Percentiles rank a stretch among this genome's conserved stretches.
phyloP scores from a whole-genome alignment of 2,797 vertebrate genomes.

The Sebastes hubbsi region DNA sequence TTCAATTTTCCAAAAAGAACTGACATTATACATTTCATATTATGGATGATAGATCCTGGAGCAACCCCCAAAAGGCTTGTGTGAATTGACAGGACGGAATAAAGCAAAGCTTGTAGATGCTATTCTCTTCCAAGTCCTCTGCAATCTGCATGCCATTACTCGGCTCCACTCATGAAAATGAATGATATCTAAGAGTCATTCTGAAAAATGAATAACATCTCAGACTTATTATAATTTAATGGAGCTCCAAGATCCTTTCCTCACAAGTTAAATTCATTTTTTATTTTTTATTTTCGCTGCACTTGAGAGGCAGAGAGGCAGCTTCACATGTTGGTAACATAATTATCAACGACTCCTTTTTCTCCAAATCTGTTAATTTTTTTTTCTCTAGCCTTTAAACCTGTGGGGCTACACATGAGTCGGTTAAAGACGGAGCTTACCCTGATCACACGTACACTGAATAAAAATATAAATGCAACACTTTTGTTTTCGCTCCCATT shows the following conservation, averaged over 20 bases:
- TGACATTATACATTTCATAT: slow-evolving; percentile 61
- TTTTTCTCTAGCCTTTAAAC: neutral
- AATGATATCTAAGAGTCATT: slow-evolving; percentile 41
- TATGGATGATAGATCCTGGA: slow-evolving; percentile 52
- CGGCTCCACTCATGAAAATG: slow-evolving; percentile 27
- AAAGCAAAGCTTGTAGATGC: slow-evolving; percentile 24
- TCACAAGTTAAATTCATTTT: slow-evolving; percentile 37
- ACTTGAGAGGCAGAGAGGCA: neutral
- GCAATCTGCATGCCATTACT: slow-evolving; percentile 17
- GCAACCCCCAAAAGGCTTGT: slow-evolving; percentile 30
- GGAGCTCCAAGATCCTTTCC: slow-evolving; percentile 22
- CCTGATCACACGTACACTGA: neutral
- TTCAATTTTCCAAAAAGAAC: slow-evolving; percentile 52
- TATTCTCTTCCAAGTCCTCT: slow-evolving; percentile 25
- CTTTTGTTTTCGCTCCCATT: neutral
- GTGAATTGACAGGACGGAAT: slow-evolving; percentile 28
- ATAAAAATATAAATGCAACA: neutral
- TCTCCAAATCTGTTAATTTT: neutral
- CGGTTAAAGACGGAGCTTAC: neutral
- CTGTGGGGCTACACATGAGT: neutral
- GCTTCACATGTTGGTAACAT: slow-evolving; percentile 4
- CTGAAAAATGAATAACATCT: slow-evolving; percentile 54
- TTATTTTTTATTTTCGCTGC: neutral
- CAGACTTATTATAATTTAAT: slow-evolving; percentile 49
- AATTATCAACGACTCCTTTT: neutral